Percentiles rank a stretch among this genome's conserved stretches.
These are phyloP conservation scores for Paramuricea clavata DNA, from an alignment of 92 coral and sea anemone genomes.

Conservation along the genomic window DNA sequence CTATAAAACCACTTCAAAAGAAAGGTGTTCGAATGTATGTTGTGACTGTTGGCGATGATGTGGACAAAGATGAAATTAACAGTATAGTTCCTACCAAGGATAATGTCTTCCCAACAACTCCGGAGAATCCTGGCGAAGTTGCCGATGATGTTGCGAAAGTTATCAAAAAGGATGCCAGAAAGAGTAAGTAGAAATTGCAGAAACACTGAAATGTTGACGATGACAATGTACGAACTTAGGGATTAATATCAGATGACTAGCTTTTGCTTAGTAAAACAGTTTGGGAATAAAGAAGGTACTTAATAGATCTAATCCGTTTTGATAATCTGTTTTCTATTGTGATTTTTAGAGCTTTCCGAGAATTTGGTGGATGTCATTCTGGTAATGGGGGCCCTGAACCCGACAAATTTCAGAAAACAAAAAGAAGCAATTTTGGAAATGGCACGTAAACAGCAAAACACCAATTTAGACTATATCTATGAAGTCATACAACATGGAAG, in stretches of 20 bases:
- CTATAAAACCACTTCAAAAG: conserved; percentile 67
- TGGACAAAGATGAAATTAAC: conserved; percentile 55
- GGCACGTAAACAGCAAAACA: conserved; percentile 1
- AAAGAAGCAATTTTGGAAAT: conserved; percentile 19
- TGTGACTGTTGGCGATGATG: conserved; percentile 47
- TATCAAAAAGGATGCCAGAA: background rate
- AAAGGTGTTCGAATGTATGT: conserved; percentile 68
- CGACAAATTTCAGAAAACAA: background rate
- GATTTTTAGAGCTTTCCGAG: conserved; percentile 1
- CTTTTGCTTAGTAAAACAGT: too few species aligned
- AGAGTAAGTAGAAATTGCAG: background rate
- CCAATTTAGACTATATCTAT: background rate
- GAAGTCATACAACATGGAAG: conserved; percentile 13
- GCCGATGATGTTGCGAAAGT: background rate
- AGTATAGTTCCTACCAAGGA: conserved; percentile 49
- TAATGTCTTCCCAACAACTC: conserved; percentile 45
- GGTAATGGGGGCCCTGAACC: background rate
- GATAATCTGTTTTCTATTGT: background rate
- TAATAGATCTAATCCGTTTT: too few species aligned
- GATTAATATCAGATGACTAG: background rate
- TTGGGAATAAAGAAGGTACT: background rate
- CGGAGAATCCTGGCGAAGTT: conserved; percentile 14
- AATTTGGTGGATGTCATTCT: background rate
- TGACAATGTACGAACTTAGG: background rate
- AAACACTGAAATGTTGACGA: background rate